Evolutionary conservation across 2,113 vertebrate species (phyloP).

Genomic region (Montifringilla adamsi): DNA sequence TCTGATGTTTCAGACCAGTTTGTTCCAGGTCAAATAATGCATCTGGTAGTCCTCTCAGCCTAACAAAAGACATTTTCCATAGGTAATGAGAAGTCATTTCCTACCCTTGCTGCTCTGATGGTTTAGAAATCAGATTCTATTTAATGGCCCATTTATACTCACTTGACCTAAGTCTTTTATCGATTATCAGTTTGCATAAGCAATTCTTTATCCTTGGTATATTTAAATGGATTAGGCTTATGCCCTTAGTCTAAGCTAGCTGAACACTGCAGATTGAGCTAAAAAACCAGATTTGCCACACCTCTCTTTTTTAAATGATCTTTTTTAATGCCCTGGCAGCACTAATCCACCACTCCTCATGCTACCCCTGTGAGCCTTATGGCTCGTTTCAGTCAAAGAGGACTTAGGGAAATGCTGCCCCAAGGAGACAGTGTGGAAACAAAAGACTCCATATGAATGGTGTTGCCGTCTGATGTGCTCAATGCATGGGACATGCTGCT

Average conservation of each 20-base stretch:
- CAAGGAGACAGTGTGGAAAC: neutral
- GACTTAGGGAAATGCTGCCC: neutral
- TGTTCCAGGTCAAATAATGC: neutral
- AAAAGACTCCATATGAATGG: neutral
- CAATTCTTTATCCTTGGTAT: neutral
- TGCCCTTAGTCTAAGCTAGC: neutral
- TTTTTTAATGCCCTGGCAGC: neutral
- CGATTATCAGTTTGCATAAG: neutral
- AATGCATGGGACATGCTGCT: fast-evolving
- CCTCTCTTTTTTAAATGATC: neutral
- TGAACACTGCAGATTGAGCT: neutral
- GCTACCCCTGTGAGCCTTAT: neutral
- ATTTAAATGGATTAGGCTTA: neutral
- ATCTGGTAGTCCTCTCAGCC: neutral
- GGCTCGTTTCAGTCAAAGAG: fast-evolving
- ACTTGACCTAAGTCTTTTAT: neutral
- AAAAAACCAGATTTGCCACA: neutral
- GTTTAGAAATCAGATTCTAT: neutral
- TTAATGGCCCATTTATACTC: neutral
- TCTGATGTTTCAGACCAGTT: neutral
- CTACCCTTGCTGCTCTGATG: neutral
- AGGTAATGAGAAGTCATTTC: neutral
- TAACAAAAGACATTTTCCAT: neutral
- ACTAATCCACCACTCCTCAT: neutral
- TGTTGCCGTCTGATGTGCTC: neutral